phyloP scores from a whole-genome alignment of 2,888 invertebrate genomes.

The Ryuthela nishihirai region DNA sequence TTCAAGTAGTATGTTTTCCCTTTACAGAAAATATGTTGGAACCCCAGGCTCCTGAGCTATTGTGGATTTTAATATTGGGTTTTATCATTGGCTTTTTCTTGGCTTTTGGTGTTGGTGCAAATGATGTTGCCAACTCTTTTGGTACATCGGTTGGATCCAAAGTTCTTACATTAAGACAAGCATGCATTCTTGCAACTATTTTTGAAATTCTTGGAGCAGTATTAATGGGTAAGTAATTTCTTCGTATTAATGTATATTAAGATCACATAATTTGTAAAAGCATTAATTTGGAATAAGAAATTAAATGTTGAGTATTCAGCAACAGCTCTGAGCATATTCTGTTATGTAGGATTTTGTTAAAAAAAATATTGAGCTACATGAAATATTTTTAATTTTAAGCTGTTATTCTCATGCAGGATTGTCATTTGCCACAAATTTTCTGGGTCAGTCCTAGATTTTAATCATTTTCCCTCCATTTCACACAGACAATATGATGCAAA shows the following conservation, averaged over 20 bases:
- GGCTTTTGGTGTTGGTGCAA: conserved; percentile 98
- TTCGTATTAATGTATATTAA: not conserved
- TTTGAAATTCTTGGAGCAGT: conserved; percentile 96
- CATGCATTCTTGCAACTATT: conserved; percentile 93
- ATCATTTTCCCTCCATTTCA: no score
- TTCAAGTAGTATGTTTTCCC: not conserved
- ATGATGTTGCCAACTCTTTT: conserved; percentile 98
- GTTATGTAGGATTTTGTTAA: no score
- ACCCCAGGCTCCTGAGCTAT: conserved; percentile 19
- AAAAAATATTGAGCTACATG: no score
- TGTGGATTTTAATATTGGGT: conserved; percentile 66
- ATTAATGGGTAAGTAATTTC: conserved; percentile 70
- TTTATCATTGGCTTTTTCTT: conserved; percentile 92
- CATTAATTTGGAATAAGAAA: no score
- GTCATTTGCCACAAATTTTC: no score
- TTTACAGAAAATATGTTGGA: conserved; percentile 17
- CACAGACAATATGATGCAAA: no score
- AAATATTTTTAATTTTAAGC: no score
- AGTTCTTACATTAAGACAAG: conserved; percentile 87
- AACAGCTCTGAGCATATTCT: no score
- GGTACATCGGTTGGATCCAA: conserved; percentile 98
- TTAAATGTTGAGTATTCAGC: no score
- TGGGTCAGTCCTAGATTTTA: no score
- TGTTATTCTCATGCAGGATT: no score
- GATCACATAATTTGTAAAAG: no score